These are phyloP conservation scores for Drosophila cyrtoloma DNA, from an alignment of 2,888 invertebrate species.

Conservation along the genomic window DNA sequence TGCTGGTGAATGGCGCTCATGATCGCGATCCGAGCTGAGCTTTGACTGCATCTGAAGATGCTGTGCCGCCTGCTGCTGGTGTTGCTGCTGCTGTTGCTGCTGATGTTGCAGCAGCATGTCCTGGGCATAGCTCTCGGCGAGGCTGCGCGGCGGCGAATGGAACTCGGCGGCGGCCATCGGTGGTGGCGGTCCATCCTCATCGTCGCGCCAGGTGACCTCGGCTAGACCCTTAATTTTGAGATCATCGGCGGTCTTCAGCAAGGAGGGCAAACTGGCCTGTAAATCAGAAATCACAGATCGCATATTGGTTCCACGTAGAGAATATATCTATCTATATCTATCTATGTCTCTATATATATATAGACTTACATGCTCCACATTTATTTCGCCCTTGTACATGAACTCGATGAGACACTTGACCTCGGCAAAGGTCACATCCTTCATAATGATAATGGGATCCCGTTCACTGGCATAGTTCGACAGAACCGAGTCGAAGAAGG, in stretches of 20 bases:
- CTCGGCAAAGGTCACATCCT: conserved; percentile 96
- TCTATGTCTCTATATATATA: neutral
- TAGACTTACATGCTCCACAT: conserved; percentile 94
- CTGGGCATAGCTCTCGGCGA: conserved; percentile 69
- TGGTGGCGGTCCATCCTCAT: conserved; percentile 77
- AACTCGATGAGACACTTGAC: conserved; percentile 95
- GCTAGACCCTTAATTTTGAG: conserved; percentile 96
- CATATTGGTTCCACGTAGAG: neutral
- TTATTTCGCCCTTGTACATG: conserved; percentile 98
- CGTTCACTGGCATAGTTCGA: conserved; percentile 91
- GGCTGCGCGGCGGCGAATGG: conserved; percentile 75
- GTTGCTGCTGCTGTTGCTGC: conserved; percentile 37
- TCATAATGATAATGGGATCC: conserved; percentile 93
- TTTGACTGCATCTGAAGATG: conserved; percentile 44
- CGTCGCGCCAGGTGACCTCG: conserved; percentile 92
- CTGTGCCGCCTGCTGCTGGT: conserved; percentile 46
- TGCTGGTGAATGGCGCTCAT: conserved; percentile 53
- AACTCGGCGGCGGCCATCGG: conserved; percentile 78
- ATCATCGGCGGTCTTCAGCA: conserved; percentile 96
- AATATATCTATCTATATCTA: too few relatives aligned
- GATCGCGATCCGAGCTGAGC: conserved; percentile 42
- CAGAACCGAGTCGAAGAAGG: conserved; percentile 94
- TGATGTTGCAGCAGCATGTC: conserved; percentile 62
- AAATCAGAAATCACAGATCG: conserved; percentile 62
- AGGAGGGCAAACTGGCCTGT: conserved; percentile 93